These are phyloP conservation scores for Aphidius ervi DNA, from an alignment of 1,140 invertebrate species.

Conservation along the genomic window DNA sequence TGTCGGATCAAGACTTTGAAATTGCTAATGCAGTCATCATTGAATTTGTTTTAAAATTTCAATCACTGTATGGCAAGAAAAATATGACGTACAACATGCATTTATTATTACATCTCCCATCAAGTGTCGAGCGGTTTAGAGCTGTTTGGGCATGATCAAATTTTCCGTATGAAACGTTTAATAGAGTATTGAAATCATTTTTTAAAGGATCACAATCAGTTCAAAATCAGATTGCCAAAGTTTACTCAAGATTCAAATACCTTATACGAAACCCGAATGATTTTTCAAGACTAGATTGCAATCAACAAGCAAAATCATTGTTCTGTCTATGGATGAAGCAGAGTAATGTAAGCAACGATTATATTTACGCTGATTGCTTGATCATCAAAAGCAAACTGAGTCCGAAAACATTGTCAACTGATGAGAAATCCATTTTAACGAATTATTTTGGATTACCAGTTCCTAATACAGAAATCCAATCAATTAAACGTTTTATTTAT, in stretches of 20 bases:
- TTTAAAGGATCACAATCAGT: conserved; percentile 22
- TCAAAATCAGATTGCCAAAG: conserved; percentile 23
- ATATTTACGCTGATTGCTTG: too few relatives aligned
- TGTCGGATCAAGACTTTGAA: conserved; percentile 14
- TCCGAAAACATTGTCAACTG: too few relatives aligned
- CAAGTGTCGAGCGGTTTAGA: conserved; percentile 25
- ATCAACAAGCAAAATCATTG: too few relatives aligned
- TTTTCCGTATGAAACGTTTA: conserved; percentile 30
- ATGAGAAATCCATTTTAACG: too few relatives aligned
- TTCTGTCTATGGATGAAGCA: too few relatives aligned
- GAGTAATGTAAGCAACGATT: too few relatives aligned
- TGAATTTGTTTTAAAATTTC: conserved; percentile 16
- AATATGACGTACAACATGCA: conserved; percentile 29
- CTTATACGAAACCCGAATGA: neutral
- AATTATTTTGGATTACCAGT: too few relatives aligned
- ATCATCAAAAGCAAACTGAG: too few relatives aligned
- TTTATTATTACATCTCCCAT: conserved; percentile 22
- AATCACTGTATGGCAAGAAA: conserved; percentile 22
- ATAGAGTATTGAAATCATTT: conserved; percentile 20
- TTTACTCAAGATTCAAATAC: conserved; percentile 18
- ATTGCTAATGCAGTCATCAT: conserved; percentile 11
- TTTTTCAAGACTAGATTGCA: too few relatives aligned
- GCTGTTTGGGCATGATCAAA: conserved; percentile 28
- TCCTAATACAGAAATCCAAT: too few relatives aligned
- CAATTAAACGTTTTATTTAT: too few relatives aligned